phyloP scores from a whole-genome alignment of 2,113 vertebrate genomes.

The Spheniscus mendiculus region DNA sequence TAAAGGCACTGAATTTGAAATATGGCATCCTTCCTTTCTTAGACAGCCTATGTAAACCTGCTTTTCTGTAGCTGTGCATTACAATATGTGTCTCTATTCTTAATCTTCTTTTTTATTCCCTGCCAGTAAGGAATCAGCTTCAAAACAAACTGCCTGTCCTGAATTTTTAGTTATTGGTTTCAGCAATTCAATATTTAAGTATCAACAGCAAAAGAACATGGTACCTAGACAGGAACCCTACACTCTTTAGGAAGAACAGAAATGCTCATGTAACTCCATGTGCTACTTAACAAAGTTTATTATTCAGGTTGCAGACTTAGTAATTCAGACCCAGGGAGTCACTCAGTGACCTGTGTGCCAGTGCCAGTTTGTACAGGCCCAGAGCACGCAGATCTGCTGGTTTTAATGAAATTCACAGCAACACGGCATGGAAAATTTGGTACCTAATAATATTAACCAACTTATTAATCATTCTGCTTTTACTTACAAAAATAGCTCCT shows the following conservation, averaged over 20 bases:
- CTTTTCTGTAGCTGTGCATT: neutral
- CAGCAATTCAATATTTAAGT: neutral
- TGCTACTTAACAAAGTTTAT: neutral
- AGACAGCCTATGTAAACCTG: neutral
- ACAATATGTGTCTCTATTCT: neutral
- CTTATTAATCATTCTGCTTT: neutral
- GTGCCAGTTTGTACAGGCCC: neutral
- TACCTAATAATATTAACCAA: neutral
- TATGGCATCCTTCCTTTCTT: neutral
- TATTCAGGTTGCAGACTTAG: neutral
- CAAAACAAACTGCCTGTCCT: neutral
- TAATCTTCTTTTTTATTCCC: neutral
- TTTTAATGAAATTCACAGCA: neutral
- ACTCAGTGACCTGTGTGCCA: neutral
- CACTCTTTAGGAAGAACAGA: neutral
- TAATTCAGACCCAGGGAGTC: neutral
- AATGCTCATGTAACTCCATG: neutral
- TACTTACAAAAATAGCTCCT: constrained; percentile 91
- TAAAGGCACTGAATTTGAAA: neutral
- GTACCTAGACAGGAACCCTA: neutral
- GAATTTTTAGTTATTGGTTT: neutral
- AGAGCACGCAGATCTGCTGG: neutral
- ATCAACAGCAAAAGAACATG: neutral
- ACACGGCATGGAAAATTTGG: neutral
- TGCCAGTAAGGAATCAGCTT: neutral